Conservation (phyloP, 2,888 invertebrate genomes). For the Hyposoter didymator region DNA sequence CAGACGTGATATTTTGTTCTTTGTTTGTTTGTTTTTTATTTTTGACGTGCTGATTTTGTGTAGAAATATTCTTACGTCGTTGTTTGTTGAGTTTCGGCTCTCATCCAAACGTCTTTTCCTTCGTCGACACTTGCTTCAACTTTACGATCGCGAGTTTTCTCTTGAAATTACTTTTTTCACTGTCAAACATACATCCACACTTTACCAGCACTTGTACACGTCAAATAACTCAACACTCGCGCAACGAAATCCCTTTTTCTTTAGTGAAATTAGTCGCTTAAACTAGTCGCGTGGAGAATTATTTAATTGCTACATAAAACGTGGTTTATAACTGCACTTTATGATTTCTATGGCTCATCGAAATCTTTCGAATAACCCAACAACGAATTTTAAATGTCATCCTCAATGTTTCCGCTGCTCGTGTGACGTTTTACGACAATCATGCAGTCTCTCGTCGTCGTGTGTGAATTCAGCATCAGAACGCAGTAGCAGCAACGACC, state of each 20-base stretch:
- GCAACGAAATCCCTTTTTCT: slow-evolving; percentile 16
- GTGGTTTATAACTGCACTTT: not conserved
- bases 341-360: slow-evolving; percentile 26
- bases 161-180: slow-evolving; percentile 36
- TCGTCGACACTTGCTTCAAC: slow-evolving; percentile 34
- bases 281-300: slow-evolving; percentile 8
- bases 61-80: not conserved
- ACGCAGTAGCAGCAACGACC: slow-evolving; percentile 50
- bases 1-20: slow-evolving; percentile 2
- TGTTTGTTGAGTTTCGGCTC: slow-evolving; percentile 42
- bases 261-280: not conserved
- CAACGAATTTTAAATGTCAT: slow-evolving; percentile 68
- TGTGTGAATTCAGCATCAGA: slow-evolving; percentile 39
- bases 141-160: slow-evolving; percentile 49
- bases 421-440: slow-evolving; percentile 54
- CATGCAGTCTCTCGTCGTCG: slow-evolving; percentile 49
- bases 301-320: not conserved
- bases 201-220: not conserved
- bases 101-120: slow-evolving; percentile 46
- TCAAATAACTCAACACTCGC: not conserved
- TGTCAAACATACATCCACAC: slow-evolving; percentile 25
- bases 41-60: slow-evolving; percentile 23
- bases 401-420: slow-evolving; percentile 42
- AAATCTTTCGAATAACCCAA: slow-evolving; percentile 52
- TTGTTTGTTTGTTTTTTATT: slow-evolving; percentile 34